phyloP scores from a whole-genome alignment of 2,113 vertebrate genomes.

The Hymenochirus boettgeri region DNA sequence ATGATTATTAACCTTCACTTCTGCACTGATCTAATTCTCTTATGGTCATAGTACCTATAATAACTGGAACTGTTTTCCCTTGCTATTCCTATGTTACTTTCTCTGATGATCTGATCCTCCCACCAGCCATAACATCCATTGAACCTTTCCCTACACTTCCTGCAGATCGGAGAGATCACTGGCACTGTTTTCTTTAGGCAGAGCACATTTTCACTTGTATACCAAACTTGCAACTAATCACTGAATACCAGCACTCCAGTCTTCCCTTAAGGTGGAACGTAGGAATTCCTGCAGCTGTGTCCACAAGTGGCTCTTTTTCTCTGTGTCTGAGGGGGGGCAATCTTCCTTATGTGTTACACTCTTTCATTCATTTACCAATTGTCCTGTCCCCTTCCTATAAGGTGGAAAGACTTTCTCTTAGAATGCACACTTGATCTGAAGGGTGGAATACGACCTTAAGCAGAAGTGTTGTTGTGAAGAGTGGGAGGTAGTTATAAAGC shows the following conservation, averaged over 20 bases:
- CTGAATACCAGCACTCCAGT: slow-evolving; percentile 32
- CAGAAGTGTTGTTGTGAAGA: slow-evolving; percentile 31
- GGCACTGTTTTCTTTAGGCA: slow-evolving; percentile 57
- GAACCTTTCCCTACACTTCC: no score
- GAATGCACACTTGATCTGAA: not conserved
- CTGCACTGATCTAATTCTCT: no score
- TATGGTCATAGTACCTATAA: no score
- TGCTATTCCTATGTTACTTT: no score
- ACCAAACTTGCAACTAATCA: slow-evolving; percentile 57
- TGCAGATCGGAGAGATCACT: not conserved
- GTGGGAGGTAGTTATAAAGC: slow-evolving; percentile 37
- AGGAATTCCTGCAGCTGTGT: not conserved
- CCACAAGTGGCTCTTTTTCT: not conserved
- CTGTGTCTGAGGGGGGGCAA: not conserved
- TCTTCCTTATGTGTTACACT: not conserved
- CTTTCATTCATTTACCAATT: not conserved
- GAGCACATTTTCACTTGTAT: slow-evolving; percentile 60
- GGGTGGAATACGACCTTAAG: slow-evolving; percentile 60
- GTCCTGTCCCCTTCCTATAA: slow-evolving; percentile 14
- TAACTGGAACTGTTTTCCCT: no score
- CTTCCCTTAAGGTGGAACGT: slow-evolving; percentile 64
- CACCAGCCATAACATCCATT: no score
- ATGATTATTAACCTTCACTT: no score
- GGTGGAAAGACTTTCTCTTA: not conserved
- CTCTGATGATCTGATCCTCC: no score